Base-by-base conservation (phyloP, 1,140 invertebrate genomes). In the Mesaphorura yosii region DNA sequence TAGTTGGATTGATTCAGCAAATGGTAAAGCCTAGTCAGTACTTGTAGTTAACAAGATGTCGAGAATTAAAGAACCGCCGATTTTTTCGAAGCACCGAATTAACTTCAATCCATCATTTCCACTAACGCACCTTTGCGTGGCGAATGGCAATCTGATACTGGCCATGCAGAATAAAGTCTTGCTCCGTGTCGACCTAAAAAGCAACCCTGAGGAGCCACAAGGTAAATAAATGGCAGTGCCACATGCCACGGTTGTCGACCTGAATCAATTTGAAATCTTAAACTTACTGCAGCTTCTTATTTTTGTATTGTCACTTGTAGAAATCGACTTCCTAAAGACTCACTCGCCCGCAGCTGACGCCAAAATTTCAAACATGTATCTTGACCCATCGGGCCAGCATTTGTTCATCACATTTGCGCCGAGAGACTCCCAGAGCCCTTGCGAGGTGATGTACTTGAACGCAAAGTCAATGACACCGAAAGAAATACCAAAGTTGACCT, bases 381-480 rank as follows among this genome's bases (percentile, higher is more conserved):
- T 93, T 25, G 90, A 95, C 72, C 86, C 86, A 5, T 78, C 82
- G 31, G 91, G 89, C 0, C 76, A 82, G 63, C 90, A 95, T 71
- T 69, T 90, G 1, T 71, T 95, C 5, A 74, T 94, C 49, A 76
- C 81, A 38, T 78, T 90, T 54, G 69, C 76, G 12, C 75, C 81
- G 22, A 77, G 73, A 67, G 73, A 75, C 49, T 72, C 71, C 52
- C 79, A 81, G 29, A 76, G 73, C 38, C 74, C 80, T 19, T 66
- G 75, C 1, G 89, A 94, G 66, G 75, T 89, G 29, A 75, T 86
- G 5, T 93, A 94, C 67, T 69, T 92, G 2, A 76, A 80, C 31
- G 71, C 74, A 58, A 76, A 76, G 59, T 74, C 77, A 12, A 75
- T 73, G 20, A 83, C 84, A 76, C 71, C 76, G 37, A 78, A 81